Base-by-base conservation (phyloP, 1,140 invertebrate genomes). In the Bombus impatiens region DNA sequence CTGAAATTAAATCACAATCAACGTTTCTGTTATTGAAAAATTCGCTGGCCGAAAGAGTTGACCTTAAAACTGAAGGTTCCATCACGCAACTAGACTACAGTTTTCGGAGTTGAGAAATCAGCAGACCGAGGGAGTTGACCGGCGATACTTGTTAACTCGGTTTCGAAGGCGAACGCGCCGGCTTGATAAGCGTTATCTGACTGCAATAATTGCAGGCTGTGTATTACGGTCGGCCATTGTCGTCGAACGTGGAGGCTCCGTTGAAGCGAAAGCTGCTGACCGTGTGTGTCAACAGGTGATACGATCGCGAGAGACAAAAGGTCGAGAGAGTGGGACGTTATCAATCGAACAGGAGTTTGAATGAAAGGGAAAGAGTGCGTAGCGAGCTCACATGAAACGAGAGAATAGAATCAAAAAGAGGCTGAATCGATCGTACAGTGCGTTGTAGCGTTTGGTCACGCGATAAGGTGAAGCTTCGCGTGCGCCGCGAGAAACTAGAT, bases 111-210 rank as follows among this genome's bases (percentile, higher is more conserved):
- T 53, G 47, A 53, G 18, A 53, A 53, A 44, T 8, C n/a, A 47
- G 8, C 35, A 28, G 28, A 25, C 35, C 25, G n/a, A 18, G 5
- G 28, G 42, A 76, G 15, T 67, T 28, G 44, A 25, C 70, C 79
- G 47, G 62, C 8, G 59, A 62, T 25, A 40, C 67, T 80, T 67
- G 67, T 83, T 71, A 78, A 57, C 62, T 22, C 37, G 44, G 53
- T 44, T 35, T 84, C 77, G 82, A 47, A 68, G 76, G 42, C 75
- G 22, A 78, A 83, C 47, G 32, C 59, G 76, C 53, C 68, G 83
- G 67, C 59, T 71, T 32, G 83, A 85, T 85, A 85, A 85, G 59
- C 83, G 83, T 85, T 85, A 85, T 85, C 83, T 62, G 40, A 10
- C 47, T 22, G 62, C 47, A 62, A 44, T 79, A 72, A 80, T 85